Conservation (phyloP, 2,113 vertebrate species). For the Lagopus leucura region DNA sequence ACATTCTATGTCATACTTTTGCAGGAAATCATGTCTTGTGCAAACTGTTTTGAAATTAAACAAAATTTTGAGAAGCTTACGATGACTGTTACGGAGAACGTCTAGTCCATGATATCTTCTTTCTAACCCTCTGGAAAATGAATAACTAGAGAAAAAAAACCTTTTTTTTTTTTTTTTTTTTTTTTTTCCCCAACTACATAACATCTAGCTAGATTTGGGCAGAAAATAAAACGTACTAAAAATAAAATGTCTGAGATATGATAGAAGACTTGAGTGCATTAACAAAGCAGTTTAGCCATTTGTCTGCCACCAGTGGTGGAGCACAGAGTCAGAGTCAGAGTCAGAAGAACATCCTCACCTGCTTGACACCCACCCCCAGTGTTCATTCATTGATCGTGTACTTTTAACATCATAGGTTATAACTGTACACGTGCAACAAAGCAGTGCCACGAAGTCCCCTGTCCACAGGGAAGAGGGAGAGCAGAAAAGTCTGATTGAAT, state of each 20-base stretch:
- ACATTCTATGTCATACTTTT: not conserved
- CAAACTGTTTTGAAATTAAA: slow-evolving; percentile 11
- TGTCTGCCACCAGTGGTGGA: not conserved
- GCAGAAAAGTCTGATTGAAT: not conserved
- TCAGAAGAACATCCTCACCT: slow-evolving; percentile 48
- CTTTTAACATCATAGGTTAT: not conserved
- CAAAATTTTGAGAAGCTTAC: not conserved
- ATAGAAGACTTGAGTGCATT: not conserved
- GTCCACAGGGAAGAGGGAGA: not conserved
- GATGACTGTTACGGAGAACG: not conserved
- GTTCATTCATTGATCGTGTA: not conserved
- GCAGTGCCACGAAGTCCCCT: not conserved
- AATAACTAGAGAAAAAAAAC: not conserved
- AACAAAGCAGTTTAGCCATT: not conserved
- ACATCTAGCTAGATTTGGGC: not conserved
- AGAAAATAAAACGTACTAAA: not conserved
- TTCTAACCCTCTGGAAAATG: not conserved
- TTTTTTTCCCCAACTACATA: not conserved
- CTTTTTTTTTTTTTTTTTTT: no score
- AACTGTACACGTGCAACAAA: slow-evolving; percentile 35
- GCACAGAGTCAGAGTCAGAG: not conserved
- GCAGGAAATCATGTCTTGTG: not conserved
- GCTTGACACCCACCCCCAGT: not conserved
- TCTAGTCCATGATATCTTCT: not conserved
- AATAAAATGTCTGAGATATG: not conserved